Conservation (phyloP, 2,888 invertebrate species). For the Acronicta psi region DNA sequence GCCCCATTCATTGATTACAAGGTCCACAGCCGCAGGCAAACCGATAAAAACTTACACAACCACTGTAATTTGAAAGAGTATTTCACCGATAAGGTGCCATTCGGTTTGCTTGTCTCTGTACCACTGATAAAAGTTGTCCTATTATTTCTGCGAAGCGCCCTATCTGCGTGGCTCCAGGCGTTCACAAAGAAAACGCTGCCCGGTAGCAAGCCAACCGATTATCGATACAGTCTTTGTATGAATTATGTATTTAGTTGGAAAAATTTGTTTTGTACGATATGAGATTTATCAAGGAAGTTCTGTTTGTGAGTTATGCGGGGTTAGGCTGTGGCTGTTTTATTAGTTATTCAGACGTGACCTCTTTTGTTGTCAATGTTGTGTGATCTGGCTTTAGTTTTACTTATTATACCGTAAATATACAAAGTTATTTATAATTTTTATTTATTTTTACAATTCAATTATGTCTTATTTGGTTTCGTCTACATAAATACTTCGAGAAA, state of each 20-base stretch:
- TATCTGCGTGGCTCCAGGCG: slow-evolving; percentile 61
- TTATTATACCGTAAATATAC: too few relatives aligned
- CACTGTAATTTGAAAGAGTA: slow-evolving; percentile 77
- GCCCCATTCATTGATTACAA: slow-evolving; percentile 71
- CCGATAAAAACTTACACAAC: slow-evolving; percentile 80
- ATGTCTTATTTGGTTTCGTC: too few relatives aligned
- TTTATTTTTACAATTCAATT: too few relatives aligned
- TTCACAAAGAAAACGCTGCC: slow-evolving; percentile 62
- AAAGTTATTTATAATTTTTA: too few relatives aligned
- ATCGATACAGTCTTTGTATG: slow-evolving; percentile 72
- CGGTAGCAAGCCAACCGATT: slow-evolving; percentile 58
- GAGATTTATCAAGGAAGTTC: slow-evolving; percentile 57
- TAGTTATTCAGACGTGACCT: slow-evolving; percentile 52
- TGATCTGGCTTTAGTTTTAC: slow-evolving; percentile 13
- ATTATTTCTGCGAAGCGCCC: slow-evolving; percentile 72
- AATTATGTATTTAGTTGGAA: slow-evolving; percentile 84
- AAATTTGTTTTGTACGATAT: slow-evolving; percentile 58
- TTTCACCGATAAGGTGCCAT: slow-evolving; percentile 73
- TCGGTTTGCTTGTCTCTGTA: slow-evolving; percentile 66
- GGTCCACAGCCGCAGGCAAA: slow-evolving; percentile 67
- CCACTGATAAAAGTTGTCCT: slow-evolving; percentile 80
- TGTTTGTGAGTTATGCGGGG: slow-evolving; percentile 49
- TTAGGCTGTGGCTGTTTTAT: slow-evolving; percentile 41
- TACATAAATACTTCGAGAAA: too few relatives aligned
- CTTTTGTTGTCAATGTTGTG: slow-evolving; percentile 42